Conservation (phyloP, 2,113 vertebrate genomes). For the Callorhinus ursinus region DNA sequence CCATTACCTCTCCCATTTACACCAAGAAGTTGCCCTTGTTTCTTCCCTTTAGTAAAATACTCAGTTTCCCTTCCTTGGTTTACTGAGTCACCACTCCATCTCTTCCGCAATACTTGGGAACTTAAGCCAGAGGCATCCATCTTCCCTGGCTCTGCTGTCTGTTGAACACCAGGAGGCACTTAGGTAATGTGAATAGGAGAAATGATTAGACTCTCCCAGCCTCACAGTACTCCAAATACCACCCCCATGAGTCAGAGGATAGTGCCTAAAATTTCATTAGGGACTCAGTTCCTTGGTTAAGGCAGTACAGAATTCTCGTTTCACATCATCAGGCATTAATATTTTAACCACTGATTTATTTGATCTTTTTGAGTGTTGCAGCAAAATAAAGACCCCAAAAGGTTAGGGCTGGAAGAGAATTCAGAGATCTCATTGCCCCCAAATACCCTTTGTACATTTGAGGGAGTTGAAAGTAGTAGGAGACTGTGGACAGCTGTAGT, state of each 20-base stretch:
- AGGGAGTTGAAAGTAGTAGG: background rate
- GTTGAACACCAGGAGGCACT: background rate
- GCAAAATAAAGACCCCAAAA: background rate
- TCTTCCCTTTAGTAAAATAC: background rate
- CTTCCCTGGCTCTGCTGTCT: background rate
- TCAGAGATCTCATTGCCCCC: background rate
- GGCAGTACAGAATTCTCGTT: background rate
- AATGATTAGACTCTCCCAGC: background rate
- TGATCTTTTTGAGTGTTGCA: background rate
- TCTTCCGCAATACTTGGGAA: background rate
- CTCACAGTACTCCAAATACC: background rate
- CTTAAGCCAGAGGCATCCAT: background rate
- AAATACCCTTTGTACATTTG: background rate
- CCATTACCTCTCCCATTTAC: background rate
- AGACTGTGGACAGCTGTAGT: fast-evolving
- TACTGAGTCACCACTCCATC: background rate
- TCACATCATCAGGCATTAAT: background rate
- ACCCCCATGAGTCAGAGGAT: background rate
- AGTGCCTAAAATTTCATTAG: background rate
- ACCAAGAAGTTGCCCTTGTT: background rate
- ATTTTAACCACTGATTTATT: constrained; percentile 13
- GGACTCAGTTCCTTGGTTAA: background rate
- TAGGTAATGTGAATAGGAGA: background rate
- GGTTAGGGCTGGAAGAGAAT: background rate
- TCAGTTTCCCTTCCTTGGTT: background rate